Conservation (phyloP, 2,113 vertebrate genomes). For the Puntigrus tetrazona region DNA sequence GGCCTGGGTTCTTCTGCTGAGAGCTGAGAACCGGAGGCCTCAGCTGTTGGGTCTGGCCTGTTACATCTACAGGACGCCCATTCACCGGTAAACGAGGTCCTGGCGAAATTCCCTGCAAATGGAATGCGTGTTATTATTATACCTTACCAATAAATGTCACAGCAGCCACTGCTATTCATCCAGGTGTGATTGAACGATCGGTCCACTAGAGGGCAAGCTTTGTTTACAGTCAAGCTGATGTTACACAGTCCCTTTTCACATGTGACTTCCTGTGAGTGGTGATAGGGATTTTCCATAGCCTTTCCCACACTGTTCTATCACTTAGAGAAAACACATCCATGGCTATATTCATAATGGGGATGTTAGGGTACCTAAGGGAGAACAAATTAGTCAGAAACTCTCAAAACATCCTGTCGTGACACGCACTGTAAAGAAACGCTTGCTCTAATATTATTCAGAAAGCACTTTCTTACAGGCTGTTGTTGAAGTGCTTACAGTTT, state of each 20-base stretch:
- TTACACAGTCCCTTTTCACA: not conserved
- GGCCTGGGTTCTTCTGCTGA: constrained; percentile 71
- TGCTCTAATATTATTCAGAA: not conserved
- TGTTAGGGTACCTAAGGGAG: constrained; percentile 14
- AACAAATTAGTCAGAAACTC: not conserved
- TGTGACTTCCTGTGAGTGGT: not conserved
- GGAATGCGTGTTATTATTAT: not conserved
- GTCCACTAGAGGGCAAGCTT: constrained; percentile 51
- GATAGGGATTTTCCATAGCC: constrained; percentile 22
- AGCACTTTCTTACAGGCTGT: not conserved
- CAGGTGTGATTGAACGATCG: not conserved
- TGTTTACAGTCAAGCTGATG: constrained; percentile 12
- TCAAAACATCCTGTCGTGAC: constrained; percentile 28
- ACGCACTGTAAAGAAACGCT: not conserved
- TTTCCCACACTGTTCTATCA: constrained; percentile 24
- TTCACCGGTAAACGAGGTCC: constrained; percentile 66
- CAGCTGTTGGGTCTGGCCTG: constrained; percentile 71
- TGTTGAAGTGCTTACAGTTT: not conserved
- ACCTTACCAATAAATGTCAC: not conserved
- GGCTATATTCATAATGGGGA: constrained; percentile 12
- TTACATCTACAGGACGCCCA: constrained; percentile 62
- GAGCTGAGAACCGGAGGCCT: constrained; percentile 74
- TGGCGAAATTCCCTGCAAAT: constrained; percentile 62
- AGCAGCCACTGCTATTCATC: not conserved
- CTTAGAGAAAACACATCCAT: constrained; percentile 29